These are phyloP conservation scores for Protophormia terraenovae DNA, from an alignment of 2,888 invertebrate species.

Conservation along the genomic window DNA sequence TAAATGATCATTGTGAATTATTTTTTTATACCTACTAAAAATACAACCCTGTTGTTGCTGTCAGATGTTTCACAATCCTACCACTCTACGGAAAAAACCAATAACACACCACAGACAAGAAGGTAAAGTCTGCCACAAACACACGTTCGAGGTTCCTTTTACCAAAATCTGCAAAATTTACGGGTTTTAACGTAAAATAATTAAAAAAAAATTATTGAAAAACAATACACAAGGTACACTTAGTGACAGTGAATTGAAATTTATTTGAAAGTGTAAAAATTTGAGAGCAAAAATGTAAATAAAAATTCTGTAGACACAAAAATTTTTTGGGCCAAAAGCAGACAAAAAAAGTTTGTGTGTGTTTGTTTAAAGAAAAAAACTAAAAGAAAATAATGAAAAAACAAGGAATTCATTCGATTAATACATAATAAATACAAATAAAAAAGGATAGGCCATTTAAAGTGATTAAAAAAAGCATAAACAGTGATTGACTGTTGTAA, in stretches of 20 bases:
- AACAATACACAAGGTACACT: constrained; percentile 58
- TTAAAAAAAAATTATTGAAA: constrained; percentile 45
- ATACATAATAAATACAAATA: too few relatives aligned
- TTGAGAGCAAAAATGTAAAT: constrained; percentile 14
- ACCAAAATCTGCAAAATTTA: constrained; percentile 67
- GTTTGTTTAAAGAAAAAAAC: neutral
- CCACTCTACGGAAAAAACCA: constrained; percentile 18
- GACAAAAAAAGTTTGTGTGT: constrained; percentile 9
- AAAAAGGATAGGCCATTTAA: neutral
- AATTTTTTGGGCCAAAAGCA: neutral
- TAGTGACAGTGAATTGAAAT: constrained; percentile 7
- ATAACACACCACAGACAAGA: constrained; percentile 65
- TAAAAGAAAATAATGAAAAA: neutral
- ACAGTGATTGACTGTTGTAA: neutral
- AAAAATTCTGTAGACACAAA: neutral
- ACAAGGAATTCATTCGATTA: neutral
- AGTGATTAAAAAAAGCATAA: neutral
- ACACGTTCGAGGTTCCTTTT: constrained; percentile 68
- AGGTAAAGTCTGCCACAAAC: constrained; percentile 75
- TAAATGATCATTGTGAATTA: too few relatives aligned
- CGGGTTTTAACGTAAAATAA: constrained; percentile 45
- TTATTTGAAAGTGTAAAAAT: neutral
- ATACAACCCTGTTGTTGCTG: neutral
- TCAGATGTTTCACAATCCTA: constrained; percentile 30
- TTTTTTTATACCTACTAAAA: neutral